phyloP scores from a whole-genome alignment of 2,888 invertebrate species.

The Ophion slaviceki region DNA sequence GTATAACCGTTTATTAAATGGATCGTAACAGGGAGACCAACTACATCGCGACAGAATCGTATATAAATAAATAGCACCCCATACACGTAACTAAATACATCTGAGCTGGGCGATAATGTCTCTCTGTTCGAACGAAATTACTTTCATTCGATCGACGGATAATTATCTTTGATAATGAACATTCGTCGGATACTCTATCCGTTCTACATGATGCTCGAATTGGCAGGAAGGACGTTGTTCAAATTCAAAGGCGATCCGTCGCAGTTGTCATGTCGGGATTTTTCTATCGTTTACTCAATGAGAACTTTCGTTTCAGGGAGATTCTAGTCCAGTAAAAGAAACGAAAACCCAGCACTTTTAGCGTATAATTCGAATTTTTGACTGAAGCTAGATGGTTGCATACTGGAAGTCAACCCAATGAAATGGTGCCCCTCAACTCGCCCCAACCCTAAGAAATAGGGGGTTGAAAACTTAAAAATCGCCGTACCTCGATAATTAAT shows the following conservation, averaged over 20 bases:
- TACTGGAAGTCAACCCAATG: too few relatives aligned
- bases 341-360: too few relatives aligned
- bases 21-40: constrained; percentile 1
- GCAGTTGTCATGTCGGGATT: not conserved
- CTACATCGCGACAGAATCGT: constrained; percentile 1
- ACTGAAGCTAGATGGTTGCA: too few relatives aligned
- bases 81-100: not conserved
- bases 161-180: not conserved
- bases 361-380: too few relatives aligned
- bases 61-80: not conserved
- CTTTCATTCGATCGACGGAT: not conserved
- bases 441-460: too few relatives aligned
- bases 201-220: not conserved
- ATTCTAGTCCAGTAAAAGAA: too few relatives aligned
- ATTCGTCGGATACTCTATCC: not conserved
- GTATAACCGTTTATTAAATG: constrained; percentile 27
- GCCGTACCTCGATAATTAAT: too few relatives aligned
- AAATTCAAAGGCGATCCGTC: not conserved
- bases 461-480: too few relatives aligned
- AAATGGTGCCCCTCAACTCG: too few relatives aligned
- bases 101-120: not conserved
- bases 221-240: not conserved
- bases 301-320: not conserved
- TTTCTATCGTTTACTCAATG: not conserved
- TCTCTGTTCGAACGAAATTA: not conserved